Base-by-base conservation (phyloP, 2,888 invertebrate genomes). In the Hypolimnas misippus region DNA sequence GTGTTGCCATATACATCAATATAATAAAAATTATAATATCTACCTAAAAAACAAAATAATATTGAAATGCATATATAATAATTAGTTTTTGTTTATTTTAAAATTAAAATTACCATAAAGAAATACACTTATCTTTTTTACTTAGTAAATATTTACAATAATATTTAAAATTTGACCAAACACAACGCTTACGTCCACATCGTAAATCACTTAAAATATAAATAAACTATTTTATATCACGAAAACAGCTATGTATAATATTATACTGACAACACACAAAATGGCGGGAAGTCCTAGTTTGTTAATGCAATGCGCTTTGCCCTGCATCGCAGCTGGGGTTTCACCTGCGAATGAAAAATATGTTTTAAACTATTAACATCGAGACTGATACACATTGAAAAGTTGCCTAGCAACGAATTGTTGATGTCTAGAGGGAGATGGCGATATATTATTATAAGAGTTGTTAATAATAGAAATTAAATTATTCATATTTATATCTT, bases 271-370 rank as follows among this genome's bases (percentile, higher is more conserved):
- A 53, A 75, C 64, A 54, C 67, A 69, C 29, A 77, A n/a, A 14
- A 71, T 42, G 25, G 74, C 79, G 10, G 79, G 76, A 31, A 84
- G 69, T 21, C 79, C 78, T n/a, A 82, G 78, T 66, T 83, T 81
- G 65, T 80, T 81, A 0, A 84, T 76, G 86, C 89, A 89, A 61
- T 87, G 84, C 2, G 89, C 93, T 53, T 95, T 95, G 75, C 96
- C 96, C 89, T 96, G 96, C 96, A 96, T 96, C 50, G 96, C 96
- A 62, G 96, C 96, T 75, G 96, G 96, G 83, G 96, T 96, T 92
- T 96, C 96, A 77, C 96, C 96, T 96, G 94, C 3, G 25, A 38
- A 59, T 25, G 17, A 52, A 42, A 40, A 31, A n/a, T 35, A 2
- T 0, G 1, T 57, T 57, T n/a, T 16, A 21, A 40, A 25, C n/a